These are phyloP conservation scores for Hydra vulgaris DNA, from an alignment of 30 jellyfish, hydroid and myxozoan genomes.

Conservation along the genomic window DNA sequence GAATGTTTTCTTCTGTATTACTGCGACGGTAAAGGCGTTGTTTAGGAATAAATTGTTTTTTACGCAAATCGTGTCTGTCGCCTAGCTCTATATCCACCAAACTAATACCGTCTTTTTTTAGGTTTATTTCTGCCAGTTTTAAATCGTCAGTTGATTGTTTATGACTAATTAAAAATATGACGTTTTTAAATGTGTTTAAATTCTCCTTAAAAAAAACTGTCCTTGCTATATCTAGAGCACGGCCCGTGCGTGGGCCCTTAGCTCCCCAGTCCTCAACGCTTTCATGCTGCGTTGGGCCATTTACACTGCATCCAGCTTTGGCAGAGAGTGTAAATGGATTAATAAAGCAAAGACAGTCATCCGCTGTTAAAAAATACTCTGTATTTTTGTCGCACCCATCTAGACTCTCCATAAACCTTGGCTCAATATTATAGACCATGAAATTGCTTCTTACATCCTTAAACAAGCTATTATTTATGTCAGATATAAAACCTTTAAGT, in stretches of 20 bases:
- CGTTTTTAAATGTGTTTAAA: slow-evolving; percentile 39
- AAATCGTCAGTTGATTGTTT: slow-evolving; percentile 75
- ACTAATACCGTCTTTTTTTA: slow-evolving; percentile 75
- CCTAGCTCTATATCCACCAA: slow-evolving; percentile 88
- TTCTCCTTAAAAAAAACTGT: slow-evolving; percentile 30
- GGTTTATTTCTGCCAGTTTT: slow-evolving; percentile 56
- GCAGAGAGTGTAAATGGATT: slow-evolving; percentile 16
- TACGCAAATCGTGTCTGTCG: slow-evolving; percentile 46
- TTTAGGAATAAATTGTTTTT: neutral
- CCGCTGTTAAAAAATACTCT: slow-evolving; percentile 72
- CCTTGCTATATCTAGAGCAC: slow-evolving; percentile 71
- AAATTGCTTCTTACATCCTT: slow-evolving; percentile 62
- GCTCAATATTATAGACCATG: slow-evolving; percentile 88
- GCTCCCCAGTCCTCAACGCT: slow-evolving; percentile 92
- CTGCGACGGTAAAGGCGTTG: slow-evolving; percentile 15
- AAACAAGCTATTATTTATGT: slow-evolving; percentile 47
- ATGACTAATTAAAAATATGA: slow-evolving; percentile 78
- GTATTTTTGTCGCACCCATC: slow-evolving; percentile 86
- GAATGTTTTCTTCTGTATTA: slow-evolving; percentile 36
- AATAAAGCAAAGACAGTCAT: slow-evolving; percentile 73
- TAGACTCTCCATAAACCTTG: slow-evolving; percentile 48
- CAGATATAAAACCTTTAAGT: slow-evolving; percentile 48
- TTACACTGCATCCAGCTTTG: slow-evolving; percentile 67
- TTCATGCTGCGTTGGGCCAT: slow-evolving; percentile 73
- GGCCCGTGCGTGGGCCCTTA: slow-evolving; percentile 94